A percentile compares a stretch with the other conserved stretches of the same genome.
phyloP scores from a whole-genome alignment of 2,888 invertebrate genomes.

The Clistopyga incitator region DNA sequence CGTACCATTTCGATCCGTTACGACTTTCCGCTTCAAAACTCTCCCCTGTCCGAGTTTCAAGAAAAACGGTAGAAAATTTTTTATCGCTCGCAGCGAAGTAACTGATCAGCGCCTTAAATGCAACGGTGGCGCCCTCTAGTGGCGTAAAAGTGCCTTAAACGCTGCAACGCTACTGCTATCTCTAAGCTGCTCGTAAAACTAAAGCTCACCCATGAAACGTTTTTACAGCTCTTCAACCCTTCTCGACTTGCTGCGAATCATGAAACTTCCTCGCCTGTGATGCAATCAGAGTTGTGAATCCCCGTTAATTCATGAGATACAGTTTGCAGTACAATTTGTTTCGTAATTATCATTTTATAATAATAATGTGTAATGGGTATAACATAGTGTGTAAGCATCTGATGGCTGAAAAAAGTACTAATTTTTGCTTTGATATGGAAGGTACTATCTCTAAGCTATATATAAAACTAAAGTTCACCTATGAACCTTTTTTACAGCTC shows the following conservation, averaged over 20 bases:
- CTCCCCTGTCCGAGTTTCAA: constrained; percentile 6
- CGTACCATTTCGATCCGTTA: constrained; percentile 22
- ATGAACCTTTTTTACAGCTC: no score
- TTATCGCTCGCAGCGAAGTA: background rate
- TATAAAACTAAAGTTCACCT: no score
- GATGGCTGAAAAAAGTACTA: no score
- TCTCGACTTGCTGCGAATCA: background rate
- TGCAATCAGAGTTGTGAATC: no score
- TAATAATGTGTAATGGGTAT: no score
- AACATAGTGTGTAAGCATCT: no score
- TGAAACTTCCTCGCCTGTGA: constrained; percentile 1
- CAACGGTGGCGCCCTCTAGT: constrained; percentile 10
- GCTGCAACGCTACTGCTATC: constrained; percentile 15
- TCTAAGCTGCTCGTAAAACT: constrained; percentile 13
- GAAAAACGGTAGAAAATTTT: constrained; percentile 13
- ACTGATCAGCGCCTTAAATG: background rate
- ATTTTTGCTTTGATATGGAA: no score
- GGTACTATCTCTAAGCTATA: no score
- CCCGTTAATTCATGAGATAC: no score
- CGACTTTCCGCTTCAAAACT: constrained; percentile 36
- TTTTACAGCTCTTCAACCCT: background rate
- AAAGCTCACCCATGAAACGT: background rate
- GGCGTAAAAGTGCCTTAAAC: no score
- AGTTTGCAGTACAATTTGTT: no score
- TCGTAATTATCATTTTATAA: no score